Percentiles rank a stretch among this genome's conserved stretches.
Evolutionary conservation across 1,140 invertebrate species (phyloP).

Genomic region (Cydia pomonella): DNA sequence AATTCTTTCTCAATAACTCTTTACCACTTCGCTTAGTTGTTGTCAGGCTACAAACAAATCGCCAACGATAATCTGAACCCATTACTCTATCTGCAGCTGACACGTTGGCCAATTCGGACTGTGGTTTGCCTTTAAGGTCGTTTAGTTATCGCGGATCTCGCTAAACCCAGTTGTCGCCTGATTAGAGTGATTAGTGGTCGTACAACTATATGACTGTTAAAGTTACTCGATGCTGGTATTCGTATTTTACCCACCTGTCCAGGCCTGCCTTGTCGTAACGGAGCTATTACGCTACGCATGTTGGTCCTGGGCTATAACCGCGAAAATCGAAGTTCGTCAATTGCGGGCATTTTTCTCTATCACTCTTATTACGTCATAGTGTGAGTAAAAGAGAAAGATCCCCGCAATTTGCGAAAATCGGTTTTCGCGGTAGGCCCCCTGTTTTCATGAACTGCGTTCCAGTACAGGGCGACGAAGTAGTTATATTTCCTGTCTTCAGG

Average conservation of each 20-base stretch:
- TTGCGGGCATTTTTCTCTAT: too few species aligned
- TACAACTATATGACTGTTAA: neutral
- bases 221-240: neutral
- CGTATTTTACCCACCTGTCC: neutral
- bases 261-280: neutral
- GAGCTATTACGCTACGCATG: too few species aligned
- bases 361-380: too few species aligned
- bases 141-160: slow-evolving; percentile 10
- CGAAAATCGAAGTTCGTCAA: too few species aligned
- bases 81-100: slow-evolving; percentile 16
- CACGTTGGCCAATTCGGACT: slow-evolving; percentile 8
- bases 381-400: too few species aligned
- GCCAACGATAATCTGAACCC: neutral
- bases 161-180: neutral
- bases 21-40: neutral
- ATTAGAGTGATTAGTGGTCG: neutral
- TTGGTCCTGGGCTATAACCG: too few species aligned
- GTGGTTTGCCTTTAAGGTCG: slow-evolving; percentile 30
- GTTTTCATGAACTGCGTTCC: neutral
- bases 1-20: slow-evolving; percentile 6
- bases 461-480: too few species aligned
- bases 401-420: too few species aligned
- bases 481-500: too few species aligned
- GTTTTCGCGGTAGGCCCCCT: too few species aligned
- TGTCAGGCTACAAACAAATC: neutral